These are phyloP conservation scores for Ophioninae sp. DNA, from an alignment of 2,888 invertebrate species.

Conservation along the genomic window DNA sequence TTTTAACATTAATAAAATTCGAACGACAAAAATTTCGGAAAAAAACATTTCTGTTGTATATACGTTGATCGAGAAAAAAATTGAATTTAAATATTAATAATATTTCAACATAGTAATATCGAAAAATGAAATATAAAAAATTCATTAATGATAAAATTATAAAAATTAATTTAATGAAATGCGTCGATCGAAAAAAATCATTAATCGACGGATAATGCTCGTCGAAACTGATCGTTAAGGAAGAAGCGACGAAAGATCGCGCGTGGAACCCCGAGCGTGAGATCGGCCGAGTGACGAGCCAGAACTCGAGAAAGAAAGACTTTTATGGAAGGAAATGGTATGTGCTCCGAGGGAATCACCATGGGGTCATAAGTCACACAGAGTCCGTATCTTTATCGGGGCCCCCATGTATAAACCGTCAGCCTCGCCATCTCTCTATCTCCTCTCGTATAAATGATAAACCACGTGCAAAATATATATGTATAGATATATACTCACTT, in stretches of 20 bases:
- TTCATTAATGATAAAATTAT: too few species aligned
- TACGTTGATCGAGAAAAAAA: too few species aligned
- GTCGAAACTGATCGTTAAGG: too few species aligned
- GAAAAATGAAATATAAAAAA: too few species aligned
- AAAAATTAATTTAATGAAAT: too few species aligned
- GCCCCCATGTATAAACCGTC: slow-evolving; percentile 71
- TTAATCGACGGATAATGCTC: too few species aligned
- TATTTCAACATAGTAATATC: too few species aligned
- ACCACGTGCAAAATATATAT: slow-evolving; percentile 75
- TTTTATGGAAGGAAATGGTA: slow-evolving; percentile 66
- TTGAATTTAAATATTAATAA: too few species aligned
- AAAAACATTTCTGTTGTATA: too few species aligned
- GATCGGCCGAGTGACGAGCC: slow-evolving; percentile 16
- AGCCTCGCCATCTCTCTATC: slow-evolving; percentile 64
- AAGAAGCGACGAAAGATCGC: slow-evolving; percentile 23
- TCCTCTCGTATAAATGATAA: slow-evolving; percentile 66
- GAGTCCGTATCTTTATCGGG: slow-evolving; percentile 74
- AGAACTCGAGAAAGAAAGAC: slow-evolving; percentile 12
- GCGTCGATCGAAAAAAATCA: too few species aligned
- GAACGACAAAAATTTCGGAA: too few species aligned
- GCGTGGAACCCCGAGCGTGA: slow-evolving; percentile 20
- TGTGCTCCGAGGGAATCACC: slow-evolving; percentile 71
- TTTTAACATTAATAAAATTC: too few species aligned
- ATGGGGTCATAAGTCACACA: slow-evolving; percentile 73
- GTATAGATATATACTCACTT: slow-evolving; percentile 64